phyloP scores from a whole-genome alignment of 2,113 vertebrate species.

The Prolemur simus region DNA sequence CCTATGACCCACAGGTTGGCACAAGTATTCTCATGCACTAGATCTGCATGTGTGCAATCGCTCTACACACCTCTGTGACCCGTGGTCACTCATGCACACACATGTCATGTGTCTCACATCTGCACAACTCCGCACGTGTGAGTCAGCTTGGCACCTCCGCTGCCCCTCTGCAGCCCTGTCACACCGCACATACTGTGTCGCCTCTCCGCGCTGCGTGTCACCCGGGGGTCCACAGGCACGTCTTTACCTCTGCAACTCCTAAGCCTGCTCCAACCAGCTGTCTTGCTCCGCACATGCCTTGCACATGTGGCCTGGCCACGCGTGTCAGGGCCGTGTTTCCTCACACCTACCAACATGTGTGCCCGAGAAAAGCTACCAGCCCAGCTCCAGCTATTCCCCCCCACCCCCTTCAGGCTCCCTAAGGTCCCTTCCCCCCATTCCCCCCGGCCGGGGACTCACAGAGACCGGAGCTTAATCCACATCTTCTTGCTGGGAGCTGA shows the following conservation, averaged over 20 bases:
- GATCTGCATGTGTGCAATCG: neutral
- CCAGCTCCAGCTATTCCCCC: neutral
- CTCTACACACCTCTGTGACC: conserved; percentile 34
- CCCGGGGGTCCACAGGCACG: neutral
- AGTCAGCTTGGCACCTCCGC: conserved; percentile 72
- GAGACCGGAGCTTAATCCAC: conserved; percentile 86
- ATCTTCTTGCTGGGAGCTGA: conserved; percentile 85
- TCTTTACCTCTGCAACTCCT: conserved; percentile 65
- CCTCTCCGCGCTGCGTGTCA: conserved; percentile 45
- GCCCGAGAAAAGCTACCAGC: conserved; percentile 16
- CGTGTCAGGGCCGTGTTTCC: conserved; percentile 51
- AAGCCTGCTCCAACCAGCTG: conserved; percentile 1
- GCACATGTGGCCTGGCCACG: conserved; percentile 65
- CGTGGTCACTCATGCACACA: neutral
- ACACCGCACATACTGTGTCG: conserved; percentile 31
- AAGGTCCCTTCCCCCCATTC: conserved; percentile 38
- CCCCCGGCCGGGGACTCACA: conserved; percentile 78
- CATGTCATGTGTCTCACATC: conserved; percentile 38
- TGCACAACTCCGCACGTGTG: conserved; percentile 64
- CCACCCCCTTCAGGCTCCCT: neutral
- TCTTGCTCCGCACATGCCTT: conserved; percentile 51
- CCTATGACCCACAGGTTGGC: conserved; percentile 70
- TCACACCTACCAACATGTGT: conserved; percentile 64
- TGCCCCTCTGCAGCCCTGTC: conserved; percentile 54
- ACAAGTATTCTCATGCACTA: conserved; percentile 30